Percentiles rank a stretch among this genome's conserved stretches.
Evolutionary conservation across 2,888 invertebrate species (phyloP).

Genomic region (Drepana falcataria): DNA sequence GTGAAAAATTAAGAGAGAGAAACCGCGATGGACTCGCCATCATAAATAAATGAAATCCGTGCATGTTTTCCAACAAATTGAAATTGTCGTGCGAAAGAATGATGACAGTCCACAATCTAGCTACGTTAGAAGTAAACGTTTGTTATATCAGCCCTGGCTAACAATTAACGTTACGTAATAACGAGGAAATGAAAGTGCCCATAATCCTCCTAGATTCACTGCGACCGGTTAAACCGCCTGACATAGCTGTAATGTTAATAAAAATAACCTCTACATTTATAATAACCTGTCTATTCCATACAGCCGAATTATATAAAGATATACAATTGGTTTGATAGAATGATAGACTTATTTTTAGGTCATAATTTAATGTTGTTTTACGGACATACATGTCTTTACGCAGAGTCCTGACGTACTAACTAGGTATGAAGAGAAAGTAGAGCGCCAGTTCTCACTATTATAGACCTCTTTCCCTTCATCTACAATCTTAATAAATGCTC

Average conservation of each 20-base stretch:
- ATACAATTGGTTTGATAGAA: too few relatives aligned
- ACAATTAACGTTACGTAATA: conserved; percentile 42
- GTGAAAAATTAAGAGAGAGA: too few relatives aligned
- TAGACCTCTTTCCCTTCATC: too few relatives aligned
- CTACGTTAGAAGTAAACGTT: conserved; percentile 10
- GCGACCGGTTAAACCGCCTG: conserved; percentile 19
- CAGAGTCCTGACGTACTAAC: too few relatives aligned
- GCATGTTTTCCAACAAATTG: conserved; percentile 1
- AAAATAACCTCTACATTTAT: neutral
- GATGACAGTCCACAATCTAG: neutral
- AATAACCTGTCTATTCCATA: too few relatives aligned
- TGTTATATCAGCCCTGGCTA: conserved; percentile 10
- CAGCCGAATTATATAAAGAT: too few relatives aligned
- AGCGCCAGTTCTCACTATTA: too few relatives aligned
- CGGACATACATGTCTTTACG: too few relatives aligned
- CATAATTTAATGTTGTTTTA: too few relatives aligned
- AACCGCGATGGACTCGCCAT: neutral
- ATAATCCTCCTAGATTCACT: conserved; percentile 23
- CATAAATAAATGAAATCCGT: conserved; percentile 4
- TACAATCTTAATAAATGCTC: conserved; percentile 3
- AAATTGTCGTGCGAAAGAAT: neutral
- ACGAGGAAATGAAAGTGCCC: conserved; percentile 52
- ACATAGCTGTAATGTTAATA: conserved; percentile 12
- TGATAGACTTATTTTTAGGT: too few relatives aligned
- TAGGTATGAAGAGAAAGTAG: too few relatives aligned